Conservation (phyloP, 2,113 vertebrate species). For the Microtus pennsylvanicus region DNA sequence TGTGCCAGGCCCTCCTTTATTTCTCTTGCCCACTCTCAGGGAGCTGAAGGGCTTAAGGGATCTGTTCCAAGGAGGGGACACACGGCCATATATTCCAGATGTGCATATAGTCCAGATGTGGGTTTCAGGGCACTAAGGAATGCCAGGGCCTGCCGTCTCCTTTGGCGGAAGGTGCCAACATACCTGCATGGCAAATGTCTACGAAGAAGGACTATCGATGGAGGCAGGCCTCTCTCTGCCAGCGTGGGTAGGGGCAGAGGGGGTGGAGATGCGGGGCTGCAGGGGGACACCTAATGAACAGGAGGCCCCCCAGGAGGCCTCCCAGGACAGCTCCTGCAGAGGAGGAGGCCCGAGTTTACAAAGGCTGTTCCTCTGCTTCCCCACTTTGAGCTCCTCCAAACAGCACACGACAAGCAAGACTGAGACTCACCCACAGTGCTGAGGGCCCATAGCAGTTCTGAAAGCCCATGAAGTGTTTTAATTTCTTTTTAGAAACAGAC, state of each 20-base stretch:
- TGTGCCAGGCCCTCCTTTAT: not conserved
- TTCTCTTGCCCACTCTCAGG: not conserved
- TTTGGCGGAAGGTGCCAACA: not conserved
- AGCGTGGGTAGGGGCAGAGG: not conserved
- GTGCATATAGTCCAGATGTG: not conserved
- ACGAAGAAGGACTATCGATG: not conserved
- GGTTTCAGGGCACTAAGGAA: not conserved
- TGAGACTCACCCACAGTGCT: not conserved
- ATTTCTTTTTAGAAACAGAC: conserved; percentile 35
- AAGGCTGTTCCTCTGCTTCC: not conserved
- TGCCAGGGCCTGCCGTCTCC: not conserved
- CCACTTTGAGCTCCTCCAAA: not conserved
- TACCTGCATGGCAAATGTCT: not conserved
- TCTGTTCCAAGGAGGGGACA: not conserved
- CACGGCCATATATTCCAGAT: not conserved
- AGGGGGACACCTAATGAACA: not conserved
- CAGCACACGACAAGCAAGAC: not conserved
- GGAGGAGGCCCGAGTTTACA: not conserved
- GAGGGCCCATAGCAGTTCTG: not conserved
- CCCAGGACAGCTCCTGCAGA: not conserved
- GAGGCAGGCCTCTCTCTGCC: not conserved
- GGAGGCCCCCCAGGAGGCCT: not conserved
- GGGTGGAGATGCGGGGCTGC: not conserved
- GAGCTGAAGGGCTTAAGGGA: not conserved
- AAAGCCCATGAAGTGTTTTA: not conserved